phyloP scores from a whole-genome alignment of 2,888 invertebrate species.

The Cryptus viduatorius region DNA sequence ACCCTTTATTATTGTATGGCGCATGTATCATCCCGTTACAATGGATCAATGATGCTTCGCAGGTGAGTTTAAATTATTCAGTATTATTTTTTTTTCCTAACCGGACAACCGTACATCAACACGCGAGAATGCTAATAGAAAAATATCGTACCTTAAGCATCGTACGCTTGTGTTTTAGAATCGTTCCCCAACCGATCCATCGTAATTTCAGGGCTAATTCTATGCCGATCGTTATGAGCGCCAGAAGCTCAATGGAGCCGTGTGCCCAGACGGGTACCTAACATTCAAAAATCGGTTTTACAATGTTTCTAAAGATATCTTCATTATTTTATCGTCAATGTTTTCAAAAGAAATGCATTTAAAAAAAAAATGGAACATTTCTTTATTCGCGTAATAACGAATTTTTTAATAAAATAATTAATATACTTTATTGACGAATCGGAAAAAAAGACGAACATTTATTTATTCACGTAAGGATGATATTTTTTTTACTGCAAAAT shows the following conservation, averaged over 20 bases:
- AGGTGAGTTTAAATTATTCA: slow-evolving; percentile 29
- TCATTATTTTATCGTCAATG: too few relatives aligned
- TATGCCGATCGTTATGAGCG: slow-evolving; percentile 91
- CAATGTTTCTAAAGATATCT: too few relatives aligned
- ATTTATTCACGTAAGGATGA: not conserved
- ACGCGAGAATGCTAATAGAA: slow-evolving; percentile 40
- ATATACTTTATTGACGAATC: not conserved
- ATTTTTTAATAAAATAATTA: too few relatives aligned
- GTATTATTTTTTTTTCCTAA: not conserved
- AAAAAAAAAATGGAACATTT: too few relatives aligned
- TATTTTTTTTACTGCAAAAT: too few relatives aligned
- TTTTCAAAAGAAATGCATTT: too few relatives aligned
- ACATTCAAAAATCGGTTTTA: slow-evolving; percentile 70
- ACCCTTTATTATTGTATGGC: slow-evolving; percentile 61
- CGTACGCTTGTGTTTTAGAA: slow-evolving; percentile 93
- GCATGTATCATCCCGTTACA: slow-evolving; percentile 50
- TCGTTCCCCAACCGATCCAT: slow-evolving; percentile 95
- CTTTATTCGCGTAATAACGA: too few relatives aligned
- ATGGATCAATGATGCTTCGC: slow-evolving; percentile 43
- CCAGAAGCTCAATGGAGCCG: slow-evolving; percentile 92
- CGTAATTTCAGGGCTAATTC: slow-evolving; percentile 92
- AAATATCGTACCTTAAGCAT: slow-evolving; percentile 90
- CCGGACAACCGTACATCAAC: not conserved
- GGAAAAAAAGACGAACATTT: not conserved
- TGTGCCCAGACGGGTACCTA: slow-evolving; percentile 92